A percentile compares a stretch with the other conserved stretches of the same genome.
Conservation (phyloP, 2,888 invertebrate species). For the Phyto melanocephala region DNA sequence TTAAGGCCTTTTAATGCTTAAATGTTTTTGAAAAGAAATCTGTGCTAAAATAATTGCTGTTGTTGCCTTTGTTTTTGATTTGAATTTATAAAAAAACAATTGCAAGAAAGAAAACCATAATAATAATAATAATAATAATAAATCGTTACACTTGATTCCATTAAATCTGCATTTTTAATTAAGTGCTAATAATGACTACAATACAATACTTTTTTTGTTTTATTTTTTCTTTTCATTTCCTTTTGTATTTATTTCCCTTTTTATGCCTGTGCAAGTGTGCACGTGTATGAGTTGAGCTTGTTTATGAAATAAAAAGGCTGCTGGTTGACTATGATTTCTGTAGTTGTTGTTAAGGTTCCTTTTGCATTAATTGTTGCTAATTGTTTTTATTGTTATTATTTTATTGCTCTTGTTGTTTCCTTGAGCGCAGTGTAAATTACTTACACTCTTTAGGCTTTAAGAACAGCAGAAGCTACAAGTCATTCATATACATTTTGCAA, state of each 20-base stretch:
- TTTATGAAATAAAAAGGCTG: not conserved
- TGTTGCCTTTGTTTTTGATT: not conserved
- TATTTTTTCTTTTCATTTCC: not conserved
- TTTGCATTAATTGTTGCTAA: conserved; percentile 35
- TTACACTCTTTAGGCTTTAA: conserved; percentile 34
- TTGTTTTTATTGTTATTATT: conserved; percentile 36
- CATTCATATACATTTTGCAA: too few relatives aligned
- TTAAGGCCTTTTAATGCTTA: not conserved
- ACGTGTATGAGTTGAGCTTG: not conserved
- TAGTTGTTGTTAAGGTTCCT: conserved; percentile 22
- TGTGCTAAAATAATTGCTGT: conserved; percentile 6
- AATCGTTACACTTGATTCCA: conserved; percentile 28
- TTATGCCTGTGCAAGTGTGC: not conserved
- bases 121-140: too few relatives aligned
- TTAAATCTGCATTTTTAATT: conserved; percentile 41
- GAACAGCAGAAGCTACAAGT: too few relatives aligned
- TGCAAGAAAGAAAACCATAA: not conserved
- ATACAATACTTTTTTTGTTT: not conserved
- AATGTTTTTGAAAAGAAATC: not conserved
- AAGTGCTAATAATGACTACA: conserved; percentile 35
- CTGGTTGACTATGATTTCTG: not conserved
- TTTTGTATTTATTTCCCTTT: conserved; percentile 1
- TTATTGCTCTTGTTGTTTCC: conserved; percentile 43
- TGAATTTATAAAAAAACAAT: not conserved
- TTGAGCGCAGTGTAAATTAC: conserved; percentile 49